These are phyloP conservation scores for Drosophila longiperda DNA, from an alignment of 2,888 invertebrate genomes.

Conservation along the genomic window DNA sequence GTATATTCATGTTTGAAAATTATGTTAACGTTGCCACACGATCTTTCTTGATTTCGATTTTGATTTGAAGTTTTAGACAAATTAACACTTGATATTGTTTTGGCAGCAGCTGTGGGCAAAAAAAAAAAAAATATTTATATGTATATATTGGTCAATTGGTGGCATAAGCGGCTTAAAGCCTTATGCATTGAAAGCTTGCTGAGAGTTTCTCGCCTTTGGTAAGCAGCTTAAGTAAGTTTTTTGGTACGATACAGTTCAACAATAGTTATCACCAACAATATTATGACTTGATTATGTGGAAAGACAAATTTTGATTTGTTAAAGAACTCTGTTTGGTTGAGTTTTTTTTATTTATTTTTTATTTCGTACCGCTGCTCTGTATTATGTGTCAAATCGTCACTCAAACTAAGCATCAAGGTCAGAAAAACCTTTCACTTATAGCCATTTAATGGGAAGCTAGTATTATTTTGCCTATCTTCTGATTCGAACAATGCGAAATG, in stretches of 20 bases:
- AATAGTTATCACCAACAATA: conserved; percentile 68
- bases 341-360: conserved; percentile 15
- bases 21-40: conserved; percentile 47
- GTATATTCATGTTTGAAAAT: conserved; percentile 71
- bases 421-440: conserved; percentile 59
- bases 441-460: conserved; percentile 40
- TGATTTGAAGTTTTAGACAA: conserved; percentile 52
- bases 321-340: conserved; percentile 45
- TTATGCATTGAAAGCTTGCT: conserved; percentile 24
- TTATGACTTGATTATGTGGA: conserved; percentile 79
- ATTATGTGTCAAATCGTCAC: conserved; percentile 72
- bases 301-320: conserved; percentile 73
- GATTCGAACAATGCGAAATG: conserved; percentile 37
- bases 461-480: background rate
- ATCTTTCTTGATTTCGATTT: conserved; percentile 37
- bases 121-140: conserved; percentile 1
- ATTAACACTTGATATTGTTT: conserved; percentile 76
- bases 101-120: conserved; percentile 28
- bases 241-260: conserved; percentile 34
- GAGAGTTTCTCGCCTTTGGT: conserved; percentile 31
- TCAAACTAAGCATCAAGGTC: conserved; percentile 62
- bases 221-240: conserved; percentile 65
- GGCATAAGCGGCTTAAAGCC: conserved; percentile 62
- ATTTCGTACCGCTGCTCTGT: conserved; percentile 57
- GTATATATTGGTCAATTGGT: conserved; percentile 54